These are phyloP conservation scores for Eristalis tenax DNA, from an alignment of 2,888 invertebrate species.

Conservation along the genomic window DNA sequence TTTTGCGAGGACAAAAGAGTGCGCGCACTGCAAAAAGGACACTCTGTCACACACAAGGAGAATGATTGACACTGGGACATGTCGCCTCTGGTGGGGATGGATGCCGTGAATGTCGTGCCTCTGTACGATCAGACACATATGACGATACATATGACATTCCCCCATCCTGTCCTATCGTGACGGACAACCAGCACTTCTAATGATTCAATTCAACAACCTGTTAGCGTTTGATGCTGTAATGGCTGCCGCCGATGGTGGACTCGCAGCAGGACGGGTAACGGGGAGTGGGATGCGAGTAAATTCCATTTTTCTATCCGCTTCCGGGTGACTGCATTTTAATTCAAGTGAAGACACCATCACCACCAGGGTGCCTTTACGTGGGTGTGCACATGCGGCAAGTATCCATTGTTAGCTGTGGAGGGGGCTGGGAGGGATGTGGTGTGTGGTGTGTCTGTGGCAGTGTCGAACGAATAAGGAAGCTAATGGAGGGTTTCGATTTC, in stretches of 20 bases:
- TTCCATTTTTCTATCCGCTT: constrained; percentile 60
- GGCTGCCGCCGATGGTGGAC: constrained; percentile 35
- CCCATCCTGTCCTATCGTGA: constrained; percentile 30
- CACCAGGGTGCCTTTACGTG: not conserved
- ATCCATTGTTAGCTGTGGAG: constrained; percentile 31
- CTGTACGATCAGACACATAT: constrained; percentile 37
- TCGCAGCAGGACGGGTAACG: not conserved
- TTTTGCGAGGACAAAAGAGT: constrained; percentile 26
- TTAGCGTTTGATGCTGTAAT: constrained; percentile 60
- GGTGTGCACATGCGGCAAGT: not conserved
- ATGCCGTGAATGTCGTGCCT: not conserved
- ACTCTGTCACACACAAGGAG: constrained; percentile 39
- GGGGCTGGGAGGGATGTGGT: not conserved
- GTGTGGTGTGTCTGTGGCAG: not conserved
- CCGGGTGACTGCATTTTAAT: constrained; percentile 61
- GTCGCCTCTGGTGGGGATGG: not conserved
- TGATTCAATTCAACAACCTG: constrained; percentile 72
- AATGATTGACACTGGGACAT: constrained; percentile 53
- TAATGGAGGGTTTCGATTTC: constrained; percentile 23
- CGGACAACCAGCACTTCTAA: constrained; percentile 51
- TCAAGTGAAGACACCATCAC: constrained; percentile 13
- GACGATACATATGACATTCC: constrained; percentile 33
- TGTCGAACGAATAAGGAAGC: constrained; percentile 16
- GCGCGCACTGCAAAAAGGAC: constrained; percentile 34
- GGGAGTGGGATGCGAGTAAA: constrained; percentile 26